Base-by-base conservation (phyloP, 2,888 invertebrate genomes). In the Himalopsyche japonica region DNA sequence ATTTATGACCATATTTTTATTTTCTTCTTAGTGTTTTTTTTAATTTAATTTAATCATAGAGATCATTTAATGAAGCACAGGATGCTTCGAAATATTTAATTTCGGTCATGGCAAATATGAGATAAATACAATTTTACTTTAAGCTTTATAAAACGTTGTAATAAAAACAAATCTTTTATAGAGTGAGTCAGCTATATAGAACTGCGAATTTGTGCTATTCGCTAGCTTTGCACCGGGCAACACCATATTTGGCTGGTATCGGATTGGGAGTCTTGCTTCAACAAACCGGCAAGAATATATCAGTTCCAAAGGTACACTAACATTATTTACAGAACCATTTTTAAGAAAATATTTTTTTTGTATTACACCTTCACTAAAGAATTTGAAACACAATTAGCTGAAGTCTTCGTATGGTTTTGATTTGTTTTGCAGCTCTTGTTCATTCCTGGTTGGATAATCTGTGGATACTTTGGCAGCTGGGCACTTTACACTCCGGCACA, bases 131-230 rank as follows among this genome's bases (percentile, higher is more conserved):
- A 18, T 32, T 32, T 77, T 27, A 30, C 3, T 37, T 37, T 8
- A 18, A 20, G n/a, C 2, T 32, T 77, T 34, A 77, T 1, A 20
- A 77, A 30, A 10, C 0, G 5, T 8, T 77, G 4, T 37, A 43
- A n/a, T 15, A 18, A 79, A 79, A 20, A 37, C 5, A 34, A 34
- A 34, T n/a, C 48, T n/a, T 15, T 91, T 91, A 20, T 89, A 95
- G 95, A 87, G 91, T 94, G 78, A 94, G 94, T 88, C 95, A 95
- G 89, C 92, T 95, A 85, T 95, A 95, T 88, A 92, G 94, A 86
- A 95, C 95, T 34, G 95, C 95, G 15, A 94, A 94, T 86, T 89
- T 95, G 86, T 93, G 94, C 84, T 95, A 95, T 88, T 91, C 92
- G 10, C 92, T 94, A 24, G 91, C 94, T 0, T 89, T 94, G 4